Evolutionary conservation across 2,113 vertebrate genomes (phyloP).

Genomic region (Pangasianodon hypophthalmus): DNA sequence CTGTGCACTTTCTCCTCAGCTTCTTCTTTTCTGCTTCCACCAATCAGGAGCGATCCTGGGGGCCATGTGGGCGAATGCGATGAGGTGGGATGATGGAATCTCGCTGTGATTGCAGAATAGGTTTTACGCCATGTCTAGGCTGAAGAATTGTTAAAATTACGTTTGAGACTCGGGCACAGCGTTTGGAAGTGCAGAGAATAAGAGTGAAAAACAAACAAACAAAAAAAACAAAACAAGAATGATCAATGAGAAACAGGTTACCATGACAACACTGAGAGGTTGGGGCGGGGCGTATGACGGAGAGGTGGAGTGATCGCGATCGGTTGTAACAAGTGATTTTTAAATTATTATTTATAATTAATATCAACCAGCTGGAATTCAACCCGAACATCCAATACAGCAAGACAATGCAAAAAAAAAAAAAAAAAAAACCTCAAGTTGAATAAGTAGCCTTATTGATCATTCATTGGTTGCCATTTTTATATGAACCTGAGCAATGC

Average conservation of each 20-base stretch:
- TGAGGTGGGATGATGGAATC: too few species aligned
- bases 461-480: background rate
- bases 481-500: constrained; percentile 21
- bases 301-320: background rate
- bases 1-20: background rate
- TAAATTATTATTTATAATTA: background rate
- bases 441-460: background rate
- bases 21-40: background rate
- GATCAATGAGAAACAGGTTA: background rate
- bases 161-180: background rate
- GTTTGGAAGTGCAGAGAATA: background rate
- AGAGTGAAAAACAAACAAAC: accelerated
- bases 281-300: too few species aligned
- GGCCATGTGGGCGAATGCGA: background rate
- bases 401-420: background rate
- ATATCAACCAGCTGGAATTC: background rate
- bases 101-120: background rate
- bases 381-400: background rate
- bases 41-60: constrained; percentile 6
- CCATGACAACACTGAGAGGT: background rate
- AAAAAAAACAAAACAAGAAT: background rate
- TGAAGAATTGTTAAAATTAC: background rate
- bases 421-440: background rate
- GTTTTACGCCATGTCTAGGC: background rate
- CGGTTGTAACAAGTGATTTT: background rate